Base-by-base conservation (phyloP, 2,113 vertebrate genomes). In the Crotalus viridis region DNA sequence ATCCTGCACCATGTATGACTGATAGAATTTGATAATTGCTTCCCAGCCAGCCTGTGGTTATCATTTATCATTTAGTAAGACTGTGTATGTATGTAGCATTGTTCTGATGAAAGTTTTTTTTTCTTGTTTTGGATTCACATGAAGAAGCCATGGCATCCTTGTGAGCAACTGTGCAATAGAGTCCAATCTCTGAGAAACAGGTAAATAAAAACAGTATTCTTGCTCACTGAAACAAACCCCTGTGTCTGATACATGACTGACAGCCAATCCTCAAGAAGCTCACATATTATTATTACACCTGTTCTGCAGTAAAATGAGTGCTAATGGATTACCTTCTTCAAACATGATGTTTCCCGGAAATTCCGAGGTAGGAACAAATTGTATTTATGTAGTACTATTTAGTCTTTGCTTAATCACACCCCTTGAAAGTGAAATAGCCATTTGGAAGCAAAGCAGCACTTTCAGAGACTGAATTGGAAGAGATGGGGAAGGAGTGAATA, bases 301-400 rank as follows among this genome's bases (percentile, higher is more conserved):
- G 52, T 2, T 92, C 15, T 93, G 92, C 92, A 87, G 26, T 51
- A 48, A 90, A 64, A 28, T 55, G 54, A 89, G 3, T 19, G 19
- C 52, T 93, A 91, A 90, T 93, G 91, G 91, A 92, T 92, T 92
- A 55, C 61, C 51, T 92, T 54, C 57, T 89, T 55, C 87, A 74
- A 89, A 56, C 12, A 57, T 48, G 10, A 48, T 15, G 4, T 74
- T 90, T 57, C 28, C 52, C 81, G 86, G 52, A 51, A 64, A 87
- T 87, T 64, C 26, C 12, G 43, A 52, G 43, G 54, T 39, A 48
- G 52, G 51, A 93, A 74, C 89, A 74, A 69, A 85, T 1, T 19
- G 87, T 33, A 93, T 96, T 94, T 94, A 5, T 93, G 85, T 94
- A 91, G 90, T 15, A 90, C 21, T 92, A 56, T 95, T 26, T 87